Conservation (phyloP, 1,140 invertebrate genomes). For the Ceratina japonica region DNA sequence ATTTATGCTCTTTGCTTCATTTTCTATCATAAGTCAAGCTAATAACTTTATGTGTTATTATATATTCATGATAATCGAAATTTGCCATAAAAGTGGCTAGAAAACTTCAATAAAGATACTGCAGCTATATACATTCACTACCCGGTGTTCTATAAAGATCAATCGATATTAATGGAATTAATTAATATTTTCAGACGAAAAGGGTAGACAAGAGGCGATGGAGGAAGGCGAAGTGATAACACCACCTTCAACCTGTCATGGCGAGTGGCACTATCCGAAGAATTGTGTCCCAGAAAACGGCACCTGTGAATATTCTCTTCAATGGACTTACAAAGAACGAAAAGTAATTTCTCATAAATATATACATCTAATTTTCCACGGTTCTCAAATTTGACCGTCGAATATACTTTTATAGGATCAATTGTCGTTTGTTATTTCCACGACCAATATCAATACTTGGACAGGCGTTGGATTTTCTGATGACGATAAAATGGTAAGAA, state of each 20-base stretch:
- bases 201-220: conserved; percentile 66
- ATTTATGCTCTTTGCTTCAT: too few relatives aligned
- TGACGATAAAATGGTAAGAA: conserved; percentile 88
- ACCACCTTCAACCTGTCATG: conserved; percentile 82
- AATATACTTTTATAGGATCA: conserved; percentile 81
- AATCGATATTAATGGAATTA: background rate
- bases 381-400: background rate
- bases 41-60: background rate
- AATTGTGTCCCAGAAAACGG: conserved; percentile 84
- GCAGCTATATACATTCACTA: too few relatives aligned
- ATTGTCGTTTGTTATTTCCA: conserved; percentile 92
- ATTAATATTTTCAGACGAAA: conserved; percentile 71
- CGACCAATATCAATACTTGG: conserved; percentile 90
- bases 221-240: conserved; percentile 56
- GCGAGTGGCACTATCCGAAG: conserved; percentile 88
- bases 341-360: conserved; percentile 65
- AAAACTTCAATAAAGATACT: background rate
- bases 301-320: conserved; percentile 90
- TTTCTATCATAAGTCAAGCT: background rate
- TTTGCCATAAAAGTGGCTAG: too few relatives aligned
- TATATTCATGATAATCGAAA: too few relatives aligned
- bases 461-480: conserved; percentile 96
- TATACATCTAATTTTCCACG: too few relatives aligned
- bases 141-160: too few relatives aligned
- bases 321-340: conserved; percentile 90